phyloP scores from a whole-genome alignment of 2,888 invertebrate species.

The Leucozona laternaria region DNA sequence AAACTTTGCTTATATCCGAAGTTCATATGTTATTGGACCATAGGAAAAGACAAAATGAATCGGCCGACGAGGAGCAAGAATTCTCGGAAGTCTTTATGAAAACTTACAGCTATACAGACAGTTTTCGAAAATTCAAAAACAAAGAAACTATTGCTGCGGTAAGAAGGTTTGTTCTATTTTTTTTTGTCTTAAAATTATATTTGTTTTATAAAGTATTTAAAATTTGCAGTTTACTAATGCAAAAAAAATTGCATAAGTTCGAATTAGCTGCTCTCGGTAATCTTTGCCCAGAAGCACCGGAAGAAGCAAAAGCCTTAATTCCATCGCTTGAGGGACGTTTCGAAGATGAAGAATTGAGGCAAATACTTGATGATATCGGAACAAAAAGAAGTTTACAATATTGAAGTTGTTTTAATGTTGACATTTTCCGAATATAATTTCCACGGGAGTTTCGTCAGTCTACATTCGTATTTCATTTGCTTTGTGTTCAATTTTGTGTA shows the following conservation, averaged over 20 bases:
- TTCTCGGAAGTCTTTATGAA: slow-evolving; percentile 99
- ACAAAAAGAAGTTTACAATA: slow-evolving; percentile 99
- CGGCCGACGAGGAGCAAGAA: slow-evolving; percentile 99
- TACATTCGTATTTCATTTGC: neutral
- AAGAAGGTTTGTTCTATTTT: slow-evolving; percentile 88
- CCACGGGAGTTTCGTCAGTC: neutral
- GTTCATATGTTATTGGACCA: slow-evolving; percentile 98
- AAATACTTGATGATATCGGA: slow-evolving; percentile 98
- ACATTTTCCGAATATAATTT: neutral
- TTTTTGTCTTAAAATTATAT: neutral
- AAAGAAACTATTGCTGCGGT: slow-evolving; percentile 99
- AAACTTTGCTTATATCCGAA: slow-evolving; percentile 97
- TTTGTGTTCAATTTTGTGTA: neutral
- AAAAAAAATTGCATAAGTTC: slow-evolving; percentile 98
- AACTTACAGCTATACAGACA: slow-evolving; percentile 96
- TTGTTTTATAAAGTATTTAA: neutral
- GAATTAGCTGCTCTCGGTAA: slow-evolving; percentile 98
- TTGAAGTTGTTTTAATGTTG: slow-evolving; percentile 83
- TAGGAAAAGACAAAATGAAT: slow-evolving; percentile 98
- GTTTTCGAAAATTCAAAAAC: slow-evolving; percentile 98
- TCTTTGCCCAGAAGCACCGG: slow-evolving; percentile 98
- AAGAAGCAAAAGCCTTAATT: slow-evolving; percentile 98
- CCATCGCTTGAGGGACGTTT: slow-evolving; percentile 98
- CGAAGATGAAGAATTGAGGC: slow-evolving; percentile 98
- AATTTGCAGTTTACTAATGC: slow-evolving; percentile 91